Evolutionary conservation across 2,113 vertebrate species (phyloP).

Genomic region (Thermophis baileyi): DNA sequence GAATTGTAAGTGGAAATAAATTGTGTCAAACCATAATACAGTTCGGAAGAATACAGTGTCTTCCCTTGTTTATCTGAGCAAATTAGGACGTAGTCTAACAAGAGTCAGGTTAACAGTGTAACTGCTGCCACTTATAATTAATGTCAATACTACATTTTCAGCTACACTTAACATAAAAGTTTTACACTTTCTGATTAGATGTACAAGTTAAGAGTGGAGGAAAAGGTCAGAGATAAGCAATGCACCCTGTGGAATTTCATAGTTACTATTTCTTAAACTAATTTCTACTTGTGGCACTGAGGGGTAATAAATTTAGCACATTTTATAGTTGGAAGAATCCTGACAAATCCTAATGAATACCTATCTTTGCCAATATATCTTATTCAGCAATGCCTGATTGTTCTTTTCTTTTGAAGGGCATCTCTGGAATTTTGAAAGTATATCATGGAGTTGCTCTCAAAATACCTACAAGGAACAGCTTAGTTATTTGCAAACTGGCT

Average conservation of each 20-base stretch:
- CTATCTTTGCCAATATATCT: background rate
- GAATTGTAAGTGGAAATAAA: constrained; percentile 7
- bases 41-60: background rate
- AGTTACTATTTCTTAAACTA: background rate
- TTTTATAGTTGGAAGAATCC: background rate
- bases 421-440: background rate
- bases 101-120: background rate
- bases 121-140: background rate
- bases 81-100: background rate
- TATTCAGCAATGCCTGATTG: background rate
- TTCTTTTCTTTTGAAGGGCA: background rate
- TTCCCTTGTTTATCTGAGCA: background rate
- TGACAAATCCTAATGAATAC: background rate
- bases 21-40: background rate
- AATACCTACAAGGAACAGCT: background rate
- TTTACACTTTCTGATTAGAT: background rate
- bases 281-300: background rate
- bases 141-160: background rate
- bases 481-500: background rate
- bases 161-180: background rate
- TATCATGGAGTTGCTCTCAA: background rate
- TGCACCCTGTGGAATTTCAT: background rate
- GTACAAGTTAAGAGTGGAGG: background rate
- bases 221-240: background rate
- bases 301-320: background rate